These are phyloP conservation scores for Eristalis intricaria DNA, from an alignment of 2,888 invertebrate genomes.

Conservation along the genomic window DNA sequence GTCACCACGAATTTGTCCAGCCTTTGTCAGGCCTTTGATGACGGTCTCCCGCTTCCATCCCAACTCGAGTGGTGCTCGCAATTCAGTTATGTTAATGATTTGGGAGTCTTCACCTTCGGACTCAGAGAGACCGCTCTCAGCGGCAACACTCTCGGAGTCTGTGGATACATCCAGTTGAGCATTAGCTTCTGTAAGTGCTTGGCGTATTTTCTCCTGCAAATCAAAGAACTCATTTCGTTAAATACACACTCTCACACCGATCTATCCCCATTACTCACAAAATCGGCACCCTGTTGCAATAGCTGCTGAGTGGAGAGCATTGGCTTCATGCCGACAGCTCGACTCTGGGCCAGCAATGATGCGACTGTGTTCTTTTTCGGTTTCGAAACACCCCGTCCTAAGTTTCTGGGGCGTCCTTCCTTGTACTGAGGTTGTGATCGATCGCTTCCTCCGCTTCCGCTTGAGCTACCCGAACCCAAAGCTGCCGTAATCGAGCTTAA, in stretches of 20 bases:
- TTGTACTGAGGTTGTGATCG: slow-evolving; percentile 81
- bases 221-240: background rate
- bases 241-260: background rate
- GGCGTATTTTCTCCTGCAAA: slow-evolving; percentile 83
- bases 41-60: slow-evolving; percentile 97
- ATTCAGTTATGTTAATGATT: slow-evolving; percentile 82
- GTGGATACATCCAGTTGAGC: slow-evolving; percentile 84
- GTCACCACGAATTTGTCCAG: slow-evolving; percentile 95
- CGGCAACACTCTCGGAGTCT: slow-evolving; percentile 84
- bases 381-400: slow-evolving; percentile 93
- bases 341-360: slow-evolving; percentile 91
- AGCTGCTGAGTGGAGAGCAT: slow-evolving; percentile 88
- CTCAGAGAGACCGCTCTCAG: slow-evolving; percentile 84
- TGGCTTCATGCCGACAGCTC: slow-evolving; percentile 90
- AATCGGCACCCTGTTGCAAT: slow-evolving; percentile 81
- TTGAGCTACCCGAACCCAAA: slow-evolving; percentile 77
- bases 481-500: slow-evolving; percentile 81
- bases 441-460: slow-evolving; percentile 75
- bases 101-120: slow-evolving; percentile 84
- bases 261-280: slow-evolving; percentile 79
- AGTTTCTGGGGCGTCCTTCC: slow-evolving; percentile 91
- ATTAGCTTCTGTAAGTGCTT: slow-evolving; percentile 83
- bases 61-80: slow-evolving; percentile 86
- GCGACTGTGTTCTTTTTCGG: slow-evolving; percentile 97
- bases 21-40: slow-evolving; percentile 92